Evolutionary conservation across 1,140 invertebrate genomes (phyloP).

Genomic region (Drosophila rhopaloa): DNA sequence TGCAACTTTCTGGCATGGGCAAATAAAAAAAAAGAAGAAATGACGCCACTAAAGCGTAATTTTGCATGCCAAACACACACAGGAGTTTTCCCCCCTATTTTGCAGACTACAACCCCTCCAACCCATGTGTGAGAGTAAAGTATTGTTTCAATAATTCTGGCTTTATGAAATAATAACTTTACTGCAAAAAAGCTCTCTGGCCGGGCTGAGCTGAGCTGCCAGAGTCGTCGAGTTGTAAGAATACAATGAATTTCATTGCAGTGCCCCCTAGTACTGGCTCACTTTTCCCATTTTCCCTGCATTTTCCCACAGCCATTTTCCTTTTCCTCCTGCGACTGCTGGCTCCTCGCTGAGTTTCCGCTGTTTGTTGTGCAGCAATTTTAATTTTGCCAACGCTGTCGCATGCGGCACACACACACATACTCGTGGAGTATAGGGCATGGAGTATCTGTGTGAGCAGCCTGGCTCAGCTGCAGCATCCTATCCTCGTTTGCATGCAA

Average conservation of each 20-base stretch:
- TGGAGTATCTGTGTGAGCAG: constrained; percentile 40
- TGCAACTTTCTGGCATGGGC: constrained; percentile 64
- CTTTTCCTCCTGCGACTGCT: background rate
- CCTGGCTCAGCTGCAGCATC: constrained; percentile 70
- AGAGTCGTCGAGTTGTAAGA: constrained; percentile 71
- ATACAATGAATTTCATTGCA: constrained; percentile 77
- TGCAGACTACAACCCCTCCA: constrained; percentile 13
- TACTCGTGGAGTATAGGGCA: background rate
- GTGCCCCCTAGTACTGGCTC: background rate
- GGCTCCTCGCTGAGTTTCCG: constrained; percentile 78
- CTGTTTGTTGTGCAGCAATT: constrained; percentile 82
- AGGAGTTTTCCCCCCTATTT: constrained; percentile 27
- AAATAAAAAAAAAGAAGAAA: constrained; percentile 47
- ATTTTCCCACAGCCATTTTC: constrained; percentile 2
- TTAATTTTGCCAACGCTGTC: constrained; percentile 82
- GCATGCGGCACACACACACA: constrained; percentile 54
- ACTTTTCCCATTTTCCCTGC: constrained; percentile 13
- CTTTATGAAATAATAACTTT: constrained; percentile 84
- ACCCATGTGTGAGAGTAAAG: constrained; percentile 70
- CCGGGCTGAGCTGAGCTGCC: constrained; percentile 58
- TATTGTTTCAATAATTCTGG: constrained; percentile 84
- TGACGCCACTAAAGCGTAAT: constrained; percentile 79
- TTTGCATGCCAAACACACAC: constrained; percentile 67
- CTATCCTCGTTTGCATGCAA: constrained; percentile 81
- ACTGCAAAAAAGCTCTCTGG: constrained; percentile 64